Evolutionary conservation across 2,888 invertebrate species (phyloP), one percentile per base, ranked within the genome.

Genomic region (Drosophila nigritarsus): DNA sequence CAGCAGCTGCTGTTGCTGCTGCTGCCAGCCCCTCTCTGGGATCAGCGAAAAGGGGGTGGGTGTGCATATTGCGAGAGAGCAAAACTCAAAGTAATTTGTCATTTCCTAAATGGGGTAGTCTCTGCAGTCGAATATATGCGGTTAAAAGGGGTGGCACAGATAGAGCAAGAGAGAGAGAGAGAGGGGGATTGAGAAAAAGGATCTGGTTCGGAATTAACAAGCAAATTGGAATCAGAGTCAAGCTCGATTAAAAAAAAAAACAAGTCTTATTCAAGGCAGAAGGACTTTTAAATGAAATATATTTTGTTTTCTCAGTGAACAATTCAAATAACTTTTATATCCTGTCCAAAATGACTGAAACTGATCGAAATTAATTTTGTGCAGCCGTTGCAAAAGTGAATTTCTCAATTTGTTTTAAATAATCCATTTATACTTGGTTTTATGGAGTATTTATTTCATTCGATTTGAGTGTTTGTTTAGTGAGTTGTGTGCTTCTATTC

Each of bases 11-110:
- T 24, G 42, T 24, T 11, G 45, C 53, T 61, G 54, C 51, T 65
- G 40, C 51, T 40, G 40, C 32, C 74, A 68, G 77, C 58, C 83
- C 83, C 30, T 42, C 56, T 69, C 69, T 72, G 65, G 82, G 85
- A 78, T 80, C 77, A 51, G 38, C 75, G 2, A 18, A 36, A 34
- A 30, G 76, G 80, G 80, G 72, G 60, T 74, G 66, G 51, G 78
- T 66, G 54, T 9, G 51, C 54, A 48, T n/a, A 27, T 27, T 61
- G 49, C 27, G 45, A 62, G 56, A 72, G 75, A 54, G 61, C 62
- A 55, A 27, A 59, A 36, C 51, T 72, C 73, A 67, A 30, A 48
- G 53, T 80, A 75, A 64, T 75, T 75, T 78, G 65, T 70, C 63
- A 75, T 34, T 40, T 36, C 11, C 55, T 42, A 64, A 63, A 61